These are phyloP conservation scores for Gracilinanus agilis DNA, from an alignment of 2,113 vertebrate genomes.

Conservation along the genomic window DNA sequence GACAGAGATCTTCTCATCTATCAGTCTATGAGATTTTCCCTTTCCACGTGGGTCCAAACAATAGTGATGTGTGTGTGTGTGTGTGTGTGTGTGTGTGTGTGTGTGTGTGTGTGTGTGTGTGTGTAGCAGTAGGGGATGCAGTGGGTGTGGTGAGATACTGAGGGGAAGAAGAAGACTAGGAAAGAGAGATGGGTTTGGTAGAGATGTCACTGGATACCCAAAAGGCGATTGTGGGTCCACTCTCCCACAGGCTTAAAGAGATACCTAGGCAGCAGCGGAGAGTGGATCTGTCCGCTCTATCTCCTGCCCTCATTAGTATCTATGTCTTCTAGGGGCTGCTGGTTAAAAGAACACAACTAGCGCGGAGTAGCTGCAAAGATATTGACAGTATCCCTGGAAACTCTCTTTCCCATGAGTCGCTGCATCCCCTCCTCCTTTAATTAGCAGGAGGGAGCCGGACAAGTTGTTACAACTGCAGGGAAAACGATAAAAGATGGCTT, in stretches of 20 bases:
- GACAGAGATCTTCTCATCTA: rapidly evolving
- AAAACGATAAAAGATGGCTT: conserved; percentile 53
- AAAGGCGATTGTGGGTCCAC: not conserved
- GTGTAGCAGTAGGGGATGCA: not conserved
- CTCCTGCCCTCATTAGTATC: conserved; percentile 44
- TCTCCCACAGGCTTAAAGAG: not conserved
- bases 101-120: too few relatives aligned
- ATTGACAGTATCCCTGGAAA: conserved; percentile 57
- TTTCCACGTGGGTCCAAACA: not conserved
- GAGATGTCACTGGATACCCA: not conserved
- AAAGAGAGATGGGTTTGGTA: rapidly evolving
- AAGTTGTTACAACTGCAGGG: conserved; percentile 66
- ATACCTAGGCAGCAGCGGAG: not conserved
- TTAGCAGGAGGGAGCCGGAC: conserved; percentile 75
- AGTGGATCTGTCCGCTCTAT: not conserved
- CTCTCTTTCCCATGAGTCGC: conserved; percentile 45
- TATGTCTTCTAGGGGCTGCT: not conserved
- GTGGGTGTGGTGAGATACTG: not conserved
- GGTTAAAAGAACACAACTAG: not conserved
- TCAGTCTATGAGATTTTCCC: not conserved
- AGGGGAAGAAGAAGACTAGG: not conserved
- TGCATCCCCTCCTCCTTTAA: conserved; percentile 67
- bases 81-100: not conserved
- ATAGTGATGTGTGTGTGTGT: not conserved
- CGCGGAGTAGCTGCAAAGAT: not conserved